These are phyloP conservation scores for Siniperca undulata DNA, from an alignment of 2,797 vertebrate species.

Conservation along the genomic window DNA sequence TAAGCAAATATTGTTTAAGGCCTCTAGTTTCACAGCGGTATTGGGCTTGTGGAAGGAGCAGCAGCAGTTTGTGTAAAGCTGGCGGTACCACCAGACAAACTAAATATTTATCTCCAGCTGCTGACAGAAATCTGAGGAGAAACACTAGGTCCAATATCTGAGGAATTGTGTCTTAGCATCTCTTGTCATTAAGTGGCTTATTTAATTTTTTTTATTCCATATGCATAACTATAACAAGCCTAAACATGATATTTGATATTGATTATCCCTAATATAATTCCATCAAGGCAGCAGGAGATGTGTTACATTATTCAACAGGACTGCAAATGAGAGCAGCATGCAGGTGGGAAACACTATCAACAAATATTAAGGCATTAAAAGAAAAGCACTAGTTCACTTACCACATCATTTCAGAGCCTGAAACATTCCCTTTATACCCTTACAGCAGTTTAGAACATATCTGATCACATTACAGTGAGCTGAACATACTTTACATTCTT, in stretches of 20 bases:
- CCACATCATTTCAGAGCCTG: not conserved
- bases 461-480: not conserved
- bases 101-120: not conserved
- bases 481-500: too few relatives aligned
- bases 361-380: not conserved
- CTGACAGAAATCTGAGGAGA: not conserved
- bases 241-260: slow-evolving; percentile 4
- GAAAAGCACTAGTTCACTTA: not conserved
- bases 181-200: not conserved
- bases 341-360: slow-evolving; percentile 1
- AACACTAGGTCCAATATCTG: not conserved
- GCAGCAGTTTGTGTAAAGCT: too few relatives aligned
- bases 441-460: not conserved
- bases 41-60: too few relatives aligned
- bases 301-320: slow-evolving; percentile 24
- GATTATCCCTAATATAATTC: not conserved
- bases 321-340: slow-evolving; percentile 4
- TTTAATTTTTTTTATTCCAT: not conserved
- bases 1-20: too few relatives aligned
- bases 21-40: too few relatives aligned
- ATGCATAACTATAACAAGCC: not conserved
- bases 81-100: too few relatives aligned
- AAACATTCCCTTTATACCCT: not conserved
- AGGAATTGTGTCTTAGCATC: too few relatives aligned
- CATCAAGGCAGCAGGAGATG: slow-evolving; percentile 12